A percentile compares a stretch with the other conserved stretches of the same genome.
These are phyloP conservation scores for Melipona bicolor DNA, from an alignment of 2,888 invertebrate genomes.

Conservation along the genomic window DNA sequence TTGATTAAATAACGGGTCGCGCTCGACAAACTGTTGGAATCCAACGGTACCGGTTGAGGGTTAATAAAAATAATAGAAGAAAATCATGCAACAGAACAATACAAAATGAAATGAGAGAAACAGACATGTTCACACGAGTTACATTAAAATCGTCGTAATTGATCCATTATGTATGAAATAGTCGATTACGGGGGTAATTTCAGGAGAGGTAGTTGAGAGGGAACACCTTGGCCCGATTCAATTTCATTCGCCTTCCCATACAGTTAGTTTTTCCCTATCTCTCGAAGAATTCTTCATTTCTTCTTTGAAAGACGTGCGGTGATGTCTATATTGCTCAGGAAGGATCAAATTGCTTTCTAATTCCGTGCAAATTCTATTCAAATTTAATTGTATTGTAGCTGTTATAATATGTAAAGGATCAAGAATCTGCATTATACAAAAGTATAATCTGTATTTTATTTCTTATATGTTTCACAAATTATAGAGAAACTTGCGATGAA, in stretches of 20 bases:
- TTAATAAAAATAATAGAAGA: background rate
- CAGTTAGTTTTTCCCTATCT: background rate
- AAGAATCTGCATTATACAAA: no score
- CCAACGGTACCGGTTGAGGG: background rate
- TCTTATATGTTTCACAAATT: no score
- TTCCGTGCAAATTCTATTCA: background rate
- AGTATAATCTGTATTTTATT: no score
- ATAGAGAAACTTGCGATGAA: no score
- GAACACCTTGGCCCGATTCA: background rate
- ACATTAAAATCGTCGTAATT: background rate
- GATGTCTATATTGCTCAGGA: background rate
- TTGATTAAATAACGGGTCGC: no score
- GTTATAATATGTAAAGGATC: no score
- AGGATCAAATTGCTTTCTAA: background rate
- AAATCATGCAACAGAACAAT: background rate
- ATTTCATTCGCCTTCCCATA: slow-evolving; percentile 12
- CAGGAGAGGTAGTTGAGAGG: background rate
- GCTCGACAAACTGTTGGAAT: background rate
- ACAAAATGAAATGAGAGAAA: background rate
- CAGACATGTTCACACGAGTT: background rate
- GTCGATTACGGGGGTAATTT: background rate
- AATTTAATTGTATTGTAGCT: no score
- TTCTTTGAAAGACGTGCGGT: background rate
- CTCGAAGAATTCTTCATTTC: background rate
- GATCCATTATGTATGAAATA: background rate